Evolutionary conservation across 2,888 invertebrate genomes (phyloP).

Genomic region (Acrobeloides nanus): DNA sequence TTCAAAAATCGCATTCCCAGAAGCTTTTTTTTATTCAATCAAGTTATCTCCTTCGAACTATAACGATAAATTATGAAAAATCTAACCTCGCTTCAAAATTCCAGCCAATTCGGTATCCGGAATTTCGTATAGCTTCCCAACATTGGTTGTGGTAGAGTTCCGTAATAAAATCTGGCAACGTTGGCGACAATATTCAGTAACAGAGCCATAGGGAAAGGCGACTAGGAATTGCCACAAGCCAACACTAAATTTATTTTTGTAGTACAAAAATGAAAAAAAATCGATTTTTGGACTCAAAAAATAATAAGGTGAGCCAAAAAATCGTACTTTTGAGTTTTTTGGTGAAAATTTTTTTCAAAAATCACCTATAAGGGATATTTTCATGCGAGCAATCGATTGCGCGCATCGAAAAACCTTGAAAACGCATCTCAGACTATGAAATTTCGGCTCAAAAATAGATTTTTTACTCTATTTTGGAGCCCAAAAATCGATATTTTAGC

Average conservation of each 20-base stretch:
- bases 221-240: slow-evolving; percentile 52
- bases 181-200: slow-evolving; percentile 41
- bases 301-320: slow-evolving; percentile 1
- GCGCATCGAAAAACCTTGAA: no score
- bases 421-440: no score
- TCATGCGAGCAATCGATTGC: no score
- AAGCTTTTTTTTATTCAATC: background rate
- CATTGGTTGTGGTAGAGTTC: slow-evolving; percentile 8
- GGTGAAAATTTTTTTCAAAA: no score
- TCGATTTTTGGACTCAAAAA: slow-evolving; percentile 1
- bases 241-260: slow-evolving; percentile 23
- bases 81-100: slow-evolving; percentile 10
- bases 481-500: no score
- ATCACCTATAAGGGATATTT: no score
- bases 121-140: slow-evolving; percentile 21
- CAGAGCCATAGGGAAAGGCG: slow-evolving; percentile 41
- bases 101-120: slow-evolving; percentile 16
- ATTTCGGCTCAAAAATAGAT: no score
- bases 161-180: slow-evolving; percentile 40
- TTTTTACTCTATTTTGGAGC: no score
- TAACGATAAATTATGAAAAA: background rate
- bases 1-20: no score
- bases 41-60: background rate
- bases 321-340: background rate
- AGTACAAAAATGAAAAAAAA: slow-evolving; percentile 6